Percentiles rank a stretch among this genome's conserved stretches.
Evolutionary conservation across 2,113 vertebrate genomes (phyloP).

Genomic region (Ornithorhynchus anatinus): DNA sequence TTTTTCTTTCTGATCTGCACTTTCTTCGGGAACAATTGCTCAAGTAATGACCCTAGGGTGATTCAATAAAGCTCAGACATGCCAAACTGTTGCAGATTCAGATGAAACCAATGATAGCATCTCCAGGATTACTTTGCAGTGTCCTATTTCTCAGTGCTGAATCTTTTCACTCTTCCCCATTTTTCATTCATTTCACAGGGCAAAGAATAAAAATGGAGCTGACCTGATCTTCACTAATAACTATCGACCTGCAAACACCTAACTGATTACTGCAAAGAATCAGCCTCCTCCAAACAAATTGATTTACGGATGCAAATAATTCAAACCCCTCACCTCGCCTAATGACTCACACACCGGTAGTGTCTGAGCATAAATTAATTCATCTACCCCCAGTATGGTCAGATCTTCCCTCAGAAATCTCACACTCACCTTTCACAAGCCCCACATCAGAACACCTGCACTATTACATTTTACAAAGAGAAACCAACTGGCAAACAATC

Average conservation of each 20-base stretch:
- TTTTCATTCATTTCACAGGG: neutral
- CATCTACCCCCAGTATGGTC: constrained; percentile 6
- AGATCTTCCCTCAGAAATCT: neutral
- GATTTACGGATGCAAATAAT: constrained; percentile 40
- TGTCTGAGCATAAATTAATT: constrained; percentile 4
- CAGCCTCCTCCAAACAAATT: constrained; percentile 1
- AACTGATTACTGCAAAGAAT: neutral
- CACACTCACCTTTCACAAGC: constrained; percentile 30
- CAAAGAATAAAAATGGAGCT: neutral
- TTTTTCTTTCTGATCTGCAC: too few species aligned
- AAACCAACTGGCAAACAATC: constrained; percentile 2
- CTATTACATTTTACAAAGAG: constrained; percentile 17
- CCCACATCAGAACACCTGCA: constrained; percentile 43
- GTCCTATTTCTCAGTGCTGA: too few species aligned
- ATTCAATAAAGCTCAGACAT: too few species aligned
- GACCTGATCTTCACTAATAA: neutral
- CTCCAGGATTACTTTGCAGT: too few species aligned
- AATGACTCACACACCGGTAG: constrained; percentile 53
- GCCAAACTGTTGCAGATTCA: too few species aligned
- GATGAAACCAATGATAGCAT: too few species aligned
- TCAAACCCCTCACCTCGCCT: constrained; percentile 35
- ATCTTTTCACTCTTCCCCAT: too few species aligned
- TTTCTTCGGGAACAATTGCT: too few species aligned
- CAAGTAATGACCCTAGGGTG: too few species aligned
- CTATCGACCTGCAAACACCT: constrained; percentile 12